Conservation (phyloP, 2,113 vertebrate genomes). For the Numenius arquata region DNA sequence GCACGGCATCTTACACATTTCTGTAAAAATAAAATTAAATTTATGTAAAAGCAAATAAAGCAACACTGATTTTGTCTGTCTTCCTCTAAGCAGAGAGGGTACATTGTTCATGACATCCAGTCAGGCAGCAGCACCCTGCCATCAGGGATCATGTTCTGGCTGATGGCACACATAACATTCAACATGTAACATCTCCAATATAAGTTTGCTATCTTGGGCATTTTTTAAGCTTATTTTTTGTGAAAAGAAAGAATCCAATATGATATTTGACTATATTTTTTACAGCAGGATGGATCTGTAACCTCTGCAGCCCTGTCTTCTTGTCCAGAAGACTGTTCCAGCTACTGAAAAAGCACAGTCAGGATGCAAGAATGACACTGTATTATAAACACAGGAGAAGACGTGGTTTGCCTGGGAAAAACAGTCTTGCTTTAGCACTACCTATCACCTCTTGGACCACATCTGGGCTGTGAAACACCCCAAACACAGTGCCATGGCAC, state of each 20-base stretch:
- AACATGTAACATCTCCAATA: neutral
- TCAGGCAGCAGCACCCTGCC: neutral
- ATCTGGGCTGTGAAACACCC: neutral
- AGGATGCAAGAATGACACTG: neutral
- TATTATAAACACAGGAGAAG: constrained; percentile 17
- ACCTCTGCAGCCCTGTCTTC: neutral
- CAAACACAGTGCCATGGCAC: accelerated
- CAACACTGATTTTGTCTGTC: neutral
- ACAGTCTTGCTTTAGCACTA: neutral
- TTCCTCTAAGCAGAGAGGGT: neutral
- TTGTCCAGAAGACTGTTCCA: neutral
- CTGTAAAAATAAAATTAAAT: neutral
- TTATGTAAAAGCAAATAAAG: neutral
- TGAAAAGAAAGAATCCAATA: neutral
- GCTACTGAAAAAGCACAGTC: neutral
- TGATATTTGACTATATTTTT: neutral
- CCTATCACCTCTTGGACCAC: neutral
- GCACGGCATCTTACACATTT: neutral
- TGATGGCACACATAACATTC: neutral
- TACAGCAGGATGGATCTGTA: neutral
- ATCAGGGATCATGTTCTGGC: neutral
- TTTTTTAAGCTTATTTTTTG: neutral
- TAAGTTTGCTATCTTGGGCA: neutral
- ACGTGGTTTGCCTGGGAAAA: neutral
- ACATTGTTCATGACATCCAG: neutral